These are phyloP conservation scores for Neodiprion virginianus DNA, from an alignment of 1,140 invertebrate species.

Conservation along the genomic window DNA sequence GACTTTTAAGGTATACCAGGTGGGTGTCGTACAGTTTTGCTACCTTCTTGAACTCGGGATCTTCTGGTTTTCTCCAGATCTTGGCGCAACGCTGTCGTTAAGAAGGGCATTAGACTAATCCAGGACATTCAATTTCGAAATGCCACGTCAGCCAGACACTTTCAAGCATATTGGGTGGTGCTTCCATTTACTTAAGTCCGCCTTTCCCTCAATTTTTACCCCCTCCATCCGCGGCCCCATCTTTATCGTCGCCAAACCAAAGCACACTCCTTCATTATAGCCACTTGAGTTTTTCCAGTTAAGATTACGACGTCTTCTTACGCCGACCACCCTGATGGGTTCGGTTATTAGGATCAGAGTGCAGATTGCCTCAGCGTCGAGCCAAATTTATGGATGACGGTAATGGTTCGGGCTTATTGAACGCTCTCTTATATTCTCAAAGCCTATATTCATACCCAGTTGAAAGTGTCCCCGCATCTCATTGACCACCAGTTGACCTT, in stretches of 20 bases:
- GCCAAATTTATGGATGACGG: slow-evolving; percentile 33
- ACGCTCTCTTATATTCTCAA: background rate
- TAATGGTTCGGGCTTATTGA: slow-evolving; percentile 27
- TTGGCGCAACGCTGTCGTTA: slow-evolving; percentile 22
- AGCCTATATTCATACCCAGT: background rate
- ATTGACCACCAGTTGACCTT: background rate
- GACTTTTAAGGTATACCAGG: background rate
- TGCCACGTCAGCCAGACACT: slow-evolving; percentile 52
- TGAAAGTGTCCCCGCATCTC: background rate
- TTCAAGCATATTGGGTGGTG: slow-evolving; percentile 53
- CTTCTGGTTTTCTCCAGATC: background rate
- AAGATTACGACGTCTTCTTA: slow-evolving; percentile 31
- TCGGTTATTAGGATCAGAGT: slow-evolving; percentile 28
- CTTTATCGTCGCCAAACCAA: slow-evolving; percentile 40
- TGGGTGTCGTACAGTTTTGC: background rate
- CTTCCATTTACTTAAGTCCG: slow-evolving; percentile 49
- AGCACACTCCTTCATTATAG: slow-evolving; percentile 38
- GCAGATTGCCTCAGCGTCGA: slow-evolving; percentile 36
- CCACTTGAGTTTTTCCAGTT: slow-evolving; percentile 35
- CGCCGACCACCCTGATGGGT: slow-evolving; percentile 12
- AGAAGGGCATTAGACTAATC: slow-evolving; percentile 35
- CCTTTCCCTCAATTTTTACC: slow-evolving; percentile 31
- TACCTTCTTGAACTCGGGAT: background rate
- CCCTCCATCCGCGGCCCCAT: slow-evolving; percentile 29
- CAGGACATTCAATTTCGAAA: slow-evolving; percentile 45